A percentile compares a stretch with the other conserved stretches of the same genome.
phyloP scores from a whole-genome alignment of 2,113 vertebrate species.

The Rhadina sibilatrix region DNA sequence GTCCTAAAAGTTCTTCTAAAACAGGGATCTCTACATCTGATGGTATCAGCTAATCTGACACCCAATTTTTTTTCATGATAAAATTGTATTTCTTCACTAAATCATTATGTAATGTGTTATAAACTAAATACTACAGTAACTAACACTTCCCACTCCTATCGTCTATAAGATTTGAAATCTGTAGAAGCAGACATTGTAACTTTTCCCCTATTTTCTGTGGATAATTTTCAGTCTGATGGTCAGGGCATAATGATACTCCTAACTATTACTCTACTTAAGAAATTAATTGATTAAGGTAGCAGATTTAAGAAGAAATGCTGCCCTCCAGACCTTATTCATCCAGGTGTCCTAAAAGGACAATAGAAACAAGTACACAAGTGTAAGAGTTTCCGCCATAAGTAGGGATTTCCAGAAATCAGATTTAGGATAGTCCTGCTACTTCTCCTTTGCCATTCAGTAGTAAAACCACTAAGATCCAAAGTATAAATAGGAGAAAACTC shows the following conservation, averaged over 20 bases:
- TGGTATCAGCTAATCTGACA: neutral
- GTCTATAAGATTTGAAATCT: neutral
- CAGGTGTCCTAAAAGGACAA: neutral
- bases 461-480: neutral
- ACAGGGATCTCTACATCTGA: neutral
- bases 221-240: neutral
- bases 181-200: neutral
- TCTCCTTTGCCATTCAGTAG: neutral
- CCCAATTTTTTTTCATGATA: neutral
- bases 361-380: accelerated
- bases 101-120: neutral
- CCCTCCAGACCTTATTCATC: neutral
- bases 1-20: neutral
- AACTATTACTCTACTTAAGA: neutral
- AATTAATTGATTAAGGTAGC: neutral
- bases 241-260: neutral
- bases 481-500: neutral
- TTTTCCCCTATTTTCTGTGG: neutral
- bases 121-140: neutral
- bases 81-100: neutral
- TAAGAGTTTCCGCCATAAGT: neutral
- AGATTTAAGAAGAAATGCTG: neutral
- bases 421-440: neutral
- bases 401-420: neutral
- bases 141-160: neutral